Evolutionary conservation across 2,113 vertebrate genomes (phyloP).

Genomic region (Hippopotamus amphibius): DNA sequence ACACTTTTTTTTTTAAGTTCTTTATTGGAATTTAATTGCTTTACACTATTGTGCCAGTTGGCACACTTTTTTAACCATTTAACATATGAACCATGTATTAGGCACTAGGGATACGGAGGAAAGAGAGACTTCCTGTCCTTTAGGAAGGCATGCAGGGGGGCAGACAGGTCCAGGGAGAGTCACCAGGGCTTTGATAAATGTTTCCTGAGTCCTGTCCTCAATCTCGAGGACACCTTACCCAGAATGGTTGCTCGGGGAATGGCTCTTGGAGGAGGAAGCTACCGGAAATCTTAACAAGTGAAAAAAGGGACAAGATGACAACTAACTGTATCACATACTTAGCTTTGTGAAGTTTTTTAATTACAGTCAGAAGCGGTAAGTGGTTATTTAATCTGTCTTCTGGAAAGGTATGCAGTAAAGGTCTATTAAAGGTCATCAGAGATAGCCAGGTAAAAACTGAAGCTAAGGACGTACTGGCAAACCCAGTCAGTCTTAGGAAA

Average conservation of each 20-base stretch:
- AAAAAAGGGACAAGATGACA: not conserved
- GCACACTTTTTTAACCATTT: not conserved
- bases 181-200: not conserved
- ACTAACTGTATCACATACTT: not conserved
- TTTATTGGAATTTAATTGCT: no score
- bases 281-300: not conserved
- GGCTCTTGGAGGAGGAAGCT: not conserved
- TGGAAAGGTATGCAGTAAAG: not conserved
- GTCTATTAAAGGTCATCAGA: not conserved
- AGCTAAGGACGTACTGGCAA: not conserved
- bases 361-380: not conserved
- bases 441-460: not conserved
- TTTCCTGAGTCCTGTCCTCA: not conserved
- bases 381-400: not conserved
- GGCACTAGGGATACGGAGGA: not conserved
- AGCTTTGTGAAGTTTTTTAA: not conserved
- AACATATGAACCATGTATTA: not conserved
- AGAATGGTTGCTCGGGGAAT: not conserved
- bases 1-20: not conserved
- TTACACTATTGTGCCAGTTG: not conserved
- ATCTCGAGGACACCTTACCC: not conserved
- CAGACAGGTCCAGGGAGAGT: not conserved
- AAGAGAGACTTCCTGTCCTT: not conserved
- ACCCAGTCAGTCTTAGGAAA: not conserved
- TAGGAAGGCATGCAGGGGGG: not conserved